phyloP scores from a whole-genome alignment of 2,888 invertebrate genomes.

The Agrochola litura region DNA sequence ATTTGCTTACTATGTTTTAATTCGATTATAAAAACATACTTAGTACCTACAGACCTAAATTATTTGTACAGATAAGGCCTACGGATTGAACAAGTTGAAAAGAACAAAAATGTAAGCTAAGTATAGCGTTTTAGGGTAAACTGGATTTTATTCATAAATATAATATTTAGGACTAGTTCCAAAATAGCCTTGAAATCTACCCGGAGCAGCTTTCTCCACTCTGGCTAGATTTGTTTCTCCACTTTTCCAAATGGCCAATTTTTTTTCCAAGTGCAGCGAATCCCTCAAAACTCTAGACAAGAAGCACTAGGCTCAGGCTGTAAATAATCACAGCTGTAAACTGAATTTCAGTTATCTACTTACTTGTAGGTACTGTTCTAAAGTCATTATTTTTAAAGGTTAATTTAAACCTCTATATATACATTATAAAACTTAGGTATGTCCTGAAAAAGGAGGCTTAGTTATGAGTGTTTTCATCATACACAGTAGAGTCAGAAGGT shows the following conservation, averaged over 20 bases:
- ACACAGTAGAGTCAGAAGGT: no score
- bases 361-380: not conserved
- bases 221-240: not conserved
- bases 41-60: not conserved
- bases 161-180: not conserved
- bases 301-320: no score
- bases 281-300: not conserved
- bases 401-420: no score
- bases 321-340: conserved; percentile 6
- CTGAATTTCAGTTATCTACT: not conserved
- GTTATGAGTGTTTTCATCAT: not conserved
- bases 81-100: not conserved
- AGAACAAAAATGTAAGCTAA: not conserved
- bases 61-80: not conserved
- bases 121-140: not conserved
- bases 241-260: no score
- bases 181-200: not conserved
- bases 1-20: not conserved
- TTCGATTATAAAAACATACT: not conserved
- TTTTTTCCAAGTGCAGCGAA: not conserved
- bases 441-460: not conserved
- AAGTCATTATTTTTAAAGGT: not conserved
- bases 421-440: no score
- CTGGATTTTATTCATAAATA: no score
- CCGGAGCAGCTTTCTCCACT: not conserved